phyloP scores from a whole-genome alignment of 2,888 invertebrate genomes.

The Nemoura dubitans region DNA sequence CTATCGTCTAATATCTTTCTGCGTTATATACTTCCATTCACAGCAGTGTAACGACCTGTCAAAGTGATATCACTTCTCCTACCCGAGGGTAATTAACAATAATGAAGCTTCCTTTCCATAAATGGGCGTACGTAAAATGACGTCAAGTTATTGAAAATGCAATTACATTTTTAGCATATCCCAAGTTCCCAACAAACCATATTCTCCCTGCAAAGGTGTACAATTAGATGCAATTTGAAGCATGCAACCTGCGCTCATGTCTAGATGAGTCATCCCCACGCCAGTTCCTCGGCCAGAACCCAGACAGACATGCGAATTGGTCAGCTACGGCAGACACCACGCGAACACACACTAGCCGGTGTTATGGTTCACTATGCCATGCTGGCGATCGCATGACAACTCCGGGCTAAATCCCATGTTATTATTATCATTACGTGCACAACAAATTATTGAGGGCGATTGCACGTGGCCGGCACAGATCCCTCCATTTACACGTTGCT shows the following conservation, averaged over 20 bases:
- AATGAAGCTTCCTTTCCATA: neutral
- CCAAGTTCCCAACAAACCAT: neutral
- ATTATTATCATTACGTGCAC: neutral
- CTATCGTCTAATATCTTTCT: neutral
- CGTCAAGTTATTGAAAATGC: neutral
- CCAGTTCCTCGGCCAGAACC: neutral
- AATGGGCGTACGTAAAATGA: neutral
- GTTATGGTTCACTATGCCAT: neutral
- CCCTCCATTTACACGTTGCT: neutral
- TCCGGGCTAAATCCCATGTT: neutral
- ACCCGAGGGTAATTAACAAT: neutral
- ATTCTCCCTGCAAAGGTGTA: conserved; percentile 16
- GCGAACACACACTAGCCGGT: neutral
- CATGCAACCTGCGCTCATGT: conserved; percentile 23
- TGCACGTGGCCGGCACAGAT: neutral
- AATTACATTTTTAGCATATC: neutral
- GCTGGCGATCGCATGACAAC: neutral
- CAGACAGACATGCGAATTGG: neutral
- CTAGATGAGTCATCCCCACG: neutral
- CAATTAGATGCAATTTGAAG: conserved; percentile 36
- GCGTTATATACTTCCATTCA: neutral
- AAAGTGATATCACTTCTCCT: neutral
- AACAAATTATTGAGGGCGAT: conserved; percentile 7
- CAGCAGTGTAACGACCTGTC: neutral
- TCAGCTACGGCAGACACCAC: neutral